Evolutionary conservation across 2,113 vertebrate genomes (phyloP).

Genomic region (Eulemur macaco): DNA sequence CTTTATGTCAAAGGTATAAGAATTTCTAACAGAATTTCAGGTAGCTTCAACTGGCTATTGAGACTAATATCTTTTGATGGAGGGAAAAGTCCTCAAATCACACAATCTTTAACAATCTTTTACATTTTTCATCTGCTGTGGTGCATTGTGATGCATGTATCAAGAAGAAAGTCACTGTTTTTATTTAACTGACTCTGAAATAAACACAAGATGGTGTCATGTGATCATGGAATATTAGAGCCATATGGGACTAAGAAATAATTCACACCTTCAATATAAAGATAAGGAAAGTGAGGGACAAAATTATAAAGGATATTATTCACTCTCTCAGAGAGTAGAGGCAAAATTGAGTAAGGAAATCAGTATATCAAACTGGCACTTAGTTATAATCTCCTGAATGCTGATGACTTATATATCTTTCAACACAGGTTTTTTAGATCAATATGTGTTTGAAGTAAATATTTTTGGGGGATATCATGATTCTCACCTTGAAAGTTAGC

Average conservation of each 20-base stretch:
- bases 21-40: neutral
- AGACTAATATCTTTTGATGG: neutral
- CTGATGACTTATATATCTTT: neutral
- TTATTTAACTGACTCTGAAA: slow-evolving; percentile 8
- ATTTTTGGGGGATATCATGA: neutral
- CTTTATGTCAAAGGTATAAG: neutral
- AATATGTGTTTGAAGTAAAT: neutral
- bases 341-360: neutral
- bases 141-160: neutral
- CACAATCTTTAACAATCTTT: neutral
- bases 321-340: neutral
- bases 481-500: neutral
- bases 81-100: neutral
- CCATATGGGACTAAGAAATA: neutral
- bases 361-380: neutral
- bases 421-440: neutral
- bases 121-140: neutral
- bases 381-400: neutral
- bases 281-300: neutral
- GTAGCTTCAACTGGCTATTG: neutral
- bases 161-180: neutral
- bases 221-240: neutral
- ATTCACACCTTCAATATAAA: neutral
- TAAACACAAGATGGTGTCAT: neutral
- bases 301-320: neutral